phyloP scores from a whole-genome alignment of 1,140 invertebrate species.

The Pseudoatta argentina region DNA sequence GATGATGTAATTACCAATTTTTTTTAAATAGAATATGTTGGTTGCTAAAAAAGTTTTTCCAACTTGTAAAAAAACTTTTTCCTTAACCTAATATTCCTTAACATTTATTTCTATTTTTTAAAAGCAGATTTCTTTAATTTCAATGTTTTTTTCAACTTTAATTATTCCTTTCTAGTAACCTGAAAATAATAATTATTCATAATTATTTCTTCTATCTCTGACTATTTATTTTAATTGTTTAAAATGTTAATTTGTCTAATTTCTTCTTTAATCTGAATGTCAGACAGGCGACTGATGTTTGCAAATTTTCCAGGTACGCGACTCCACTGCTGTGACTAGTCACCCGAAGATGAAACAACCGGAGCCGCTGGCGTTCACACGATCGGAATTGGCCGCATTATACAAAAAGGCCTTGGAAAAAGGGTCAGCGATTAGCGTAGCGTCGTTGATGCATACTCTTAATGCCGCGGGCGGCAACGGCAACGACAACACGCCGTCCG shows the following conservation, averaged over 20 bases:
- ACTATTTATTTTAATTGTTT: background rate
- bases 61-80: no score
- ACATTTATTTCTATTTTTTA: no score
- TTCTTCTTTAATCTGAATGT: background rate
- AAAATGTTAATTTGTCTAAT: background rate
- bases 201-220: background rate
- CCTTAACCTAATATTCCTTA: no score
- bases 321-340: background rate
- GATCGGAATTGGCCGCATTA: slow-evolving; percentile 71
- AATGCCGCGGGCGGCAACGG: slow-evolving; percentile 47
- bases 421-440: slow-evolving; percentile 72
- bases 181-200: no score
- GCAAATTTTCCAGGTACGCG: slow-evolving; percentile 21
- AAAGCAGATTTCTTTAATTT: no score
- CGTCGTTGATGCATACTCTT: slow-evolving; percentile 70
- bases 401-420: slow-evolving; percentile 77
- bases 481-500: slow-evolving; percentile 58
- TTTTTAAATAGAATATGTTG: no score
- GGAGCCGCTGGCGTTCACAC: slow-evolving; percentile 68
- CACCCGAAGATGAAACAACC: slow-evolving; percentile 44
- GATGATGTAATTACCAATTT: no score
- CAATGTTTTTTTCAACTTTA: no score
- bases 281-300: background rate
- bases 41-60: no score
- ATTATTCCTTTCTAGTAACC: no score